Evolutionary conservation across 1,140 invertebrate genomes (phyloP).

Genomic region (Stegodyphus dumicola): DNA sequence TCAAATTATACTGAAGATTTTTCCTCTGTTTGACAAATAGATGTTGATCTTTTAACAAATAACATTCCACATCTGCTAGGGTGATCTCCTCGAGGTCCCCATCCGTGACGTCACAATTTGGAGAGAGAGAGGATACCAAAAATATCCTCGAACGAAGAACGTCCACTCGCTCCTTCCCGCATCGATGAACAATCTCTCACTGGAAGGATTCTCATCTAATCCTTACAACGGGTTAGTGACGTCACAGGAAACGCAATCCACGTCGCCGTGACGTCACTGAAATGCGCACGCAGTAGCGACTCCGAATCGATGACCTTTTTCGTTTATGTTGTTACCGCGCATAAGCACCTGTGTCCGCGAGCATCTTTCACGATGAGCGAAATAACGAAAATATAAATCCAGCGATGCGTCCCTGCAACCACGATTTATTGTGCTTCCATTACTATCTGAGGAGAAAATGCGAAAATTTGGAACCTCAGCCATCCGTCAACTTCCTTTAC

Average conservation of each 20-base stretch:
- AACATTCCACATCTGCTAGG: neutral
- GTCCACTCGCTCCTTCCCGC: neutral
- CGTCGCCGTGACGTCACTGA: conserved; percentile 43
- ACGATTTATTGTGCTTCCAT: conserved; percentile 51
- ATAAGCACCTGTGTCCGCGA: conserved; percentile 52
- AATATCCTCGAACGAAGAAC: neutral
- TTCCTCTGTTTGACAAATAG: too few relatives aligned
- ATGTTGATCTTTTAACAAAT: neutral
- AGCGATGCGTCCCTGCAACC: neutral
- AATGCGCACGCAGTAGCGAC: conserved; percentile 31
- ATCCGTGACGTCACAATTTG: neutral
- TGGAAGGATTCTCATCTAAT: neutral
- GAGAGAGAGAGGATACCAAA: neutral
- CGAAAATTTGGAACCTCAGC: too few relatives aligned
- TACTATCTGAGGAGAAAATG: conserved; percentile 3
- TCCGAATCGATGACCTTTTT: conserved; percentile 61
- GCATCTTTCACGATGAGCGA: conserved; percentile 13
- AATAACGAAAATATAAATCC: neutral
- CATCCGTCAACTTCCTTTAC: too few relatives aligned
- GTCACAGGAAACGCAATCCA: conserved; percentile 51
- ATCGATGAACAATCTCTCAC: neutral
- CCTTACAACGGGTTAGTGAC: conserved; percentile 2
- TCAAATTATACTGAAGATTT: too few relatives aligned
- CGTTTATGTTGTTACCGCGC: conserved; percentile 47
- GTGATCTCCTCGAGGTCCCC: neutral